A percentile compares a stretch with the other conserved stretches of the same genome.
Conservation (phyloP, 2,888 invertebrate species). For the Phymatocera aterrima region DNA sequence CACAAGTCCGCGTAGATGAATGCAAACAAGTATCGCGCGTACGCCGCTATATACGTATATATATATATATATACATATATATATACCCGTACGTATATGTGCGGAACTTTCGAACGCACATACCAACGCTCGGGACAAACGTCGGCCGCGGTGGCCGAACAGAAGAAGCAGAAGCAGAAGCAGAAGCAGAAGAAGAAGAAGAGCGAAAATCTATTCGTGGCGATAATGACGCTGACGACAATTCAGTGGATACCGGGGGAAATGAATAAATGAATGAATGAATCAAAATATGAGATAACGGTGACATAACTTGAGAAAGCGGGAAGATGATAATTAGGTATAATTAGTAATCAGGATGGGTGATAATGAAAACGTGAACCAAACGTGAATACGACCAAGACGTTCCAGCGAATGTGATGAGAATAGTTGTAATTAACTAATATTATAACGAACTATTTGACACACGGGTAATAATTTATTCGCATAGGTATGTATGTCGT, state of each 20-base stretch:
- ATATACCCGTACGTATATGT: neutral
- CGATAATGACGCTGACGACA: constrained; percentile 42
- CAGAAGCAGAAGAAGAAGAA: neutral
- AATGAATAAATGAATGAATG: neutral
- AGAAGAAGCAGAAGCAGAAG: neutral
- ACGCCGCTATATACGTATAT: too few species aligned
- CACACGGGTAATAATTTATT: too few species aligned
- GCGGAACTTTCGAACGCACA: too few species aligned
- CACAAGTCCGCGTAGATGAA: too few species aligned
- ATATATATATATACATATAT: too few species aligned
- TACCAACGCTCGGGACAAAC: neutral
- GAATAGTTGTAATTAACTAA: too few species aligned
- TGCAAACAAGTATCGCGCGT: too few species aligned
- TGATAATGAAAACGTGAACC: neutral
- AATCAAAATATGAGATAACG: neutral
- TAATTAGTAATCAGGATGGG: neutral
- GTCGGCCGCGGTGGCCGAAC: neutral
- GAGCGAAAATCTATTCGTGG: constrained; percentile 35
- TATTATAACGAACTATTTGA: too few species aligned
- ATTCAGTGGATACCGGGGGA: neutral
- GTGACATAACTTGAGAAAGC: neutral
- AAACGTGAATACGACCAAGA: too few species aligned
- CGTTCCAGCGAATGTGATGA: too few species aligned
- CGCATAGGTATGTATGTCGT: too few species aligned
- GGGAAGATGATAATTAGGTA: neutral